Evolutionary conservation across 2,113 vertebrate genomes (phyloP).

Genomic region (Cygnus buccinator): DNA sequence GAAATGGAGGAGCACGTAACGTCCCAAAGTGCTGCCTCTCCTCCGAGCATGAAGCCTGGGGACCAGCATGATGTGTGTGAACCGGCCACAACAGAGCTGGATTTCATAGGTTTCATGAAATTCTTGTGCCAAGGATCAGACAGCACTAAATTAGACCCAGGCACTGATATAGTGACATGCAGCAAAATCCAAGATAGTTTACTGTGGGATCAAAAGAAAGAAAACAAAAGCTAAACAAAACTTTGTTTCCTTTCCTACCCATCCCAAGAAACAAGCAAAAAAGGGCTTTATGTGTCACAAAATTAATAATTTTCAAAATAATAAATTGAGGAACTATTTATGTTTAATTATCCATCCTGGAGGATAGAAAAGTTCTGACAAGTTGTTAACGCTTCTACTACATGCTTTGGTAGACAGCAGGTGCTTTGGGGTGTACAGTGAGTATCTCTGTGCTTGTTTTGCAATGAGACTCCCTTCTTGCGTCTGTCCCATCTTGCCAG

Average conservation of each 20-base stretch:
- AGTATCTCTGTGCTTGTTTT: not conserved
- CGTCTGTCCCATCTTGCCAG: not conserved
- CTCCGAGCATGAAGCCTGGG: not conserved
- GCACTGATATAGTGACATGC: not conserved
- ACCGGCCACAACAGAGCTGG: not conserved
- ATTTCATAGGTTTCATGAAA: not conserved
- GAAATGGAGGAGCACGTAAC: not conserved
- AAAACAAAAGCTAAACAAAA: not conserved
- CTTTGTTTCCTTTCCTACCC: not conserved
- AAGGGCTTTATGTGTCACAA: not conserved
- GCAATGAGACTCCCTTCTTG: not conserved
- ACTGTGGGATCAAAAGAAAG: not conserved
- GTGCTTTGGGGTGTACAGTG: not conserved
- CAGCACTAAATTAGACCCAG: not conserved
- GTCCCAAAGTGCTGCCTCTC: rapidly evolving
- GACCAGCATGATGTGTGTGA: not conserved
- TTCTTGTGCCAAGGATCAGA: not conserved
- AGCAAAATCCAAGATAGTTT: not conserved
- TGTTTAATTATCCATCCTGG: not conserved
- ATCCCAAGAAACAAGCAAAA: not conserved
- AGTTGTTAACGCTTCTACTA: not conserved
- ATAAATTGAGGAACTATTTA: not conserved
- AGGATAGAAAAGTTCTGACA: not conserved
- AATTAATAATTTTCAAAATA: not conserved
- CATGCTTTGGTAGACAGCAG: not conserved